These are phyloP conservation scores for Tragulus kanchil DNA, from an alignment of 2,113 vertebrate species.

Conservation along the genomic window DNA sequence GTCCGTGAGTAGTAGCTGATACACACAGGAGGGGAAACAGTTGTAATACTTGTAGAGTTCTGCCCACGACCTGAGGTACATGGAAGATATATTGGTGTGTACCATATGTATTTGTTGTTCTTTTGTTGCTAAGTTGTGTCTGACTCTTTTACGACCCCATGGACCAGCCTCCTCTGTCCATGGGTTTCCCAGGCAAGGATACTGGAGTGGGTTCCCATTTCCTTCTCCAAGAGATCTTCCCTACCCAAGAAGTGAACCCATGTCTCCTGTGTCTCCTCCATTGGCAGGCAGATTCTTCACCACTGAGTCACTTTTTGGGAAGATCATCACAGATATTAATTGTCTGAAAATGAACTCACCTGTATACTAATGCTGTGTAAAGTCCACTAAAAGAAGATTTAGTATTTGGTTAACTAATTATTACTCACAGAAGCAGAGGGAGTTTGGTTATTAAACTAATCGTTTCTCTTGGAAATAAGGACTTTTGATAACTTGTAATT, in stretches of 20 bases:
- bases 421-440: constrained; percentile 47
- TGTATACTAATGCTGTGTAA: neutral
- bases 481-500: constrained; percentile 68
- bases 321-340: neutral
- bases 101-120: neutral
- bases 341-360: constrained; percentile 48
- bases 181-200: neutral
- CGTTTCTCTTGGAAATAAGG: constrained; percentile 53
- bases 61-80: neutral
- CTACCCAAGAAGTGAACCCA: neutral
- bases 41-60: neutral
- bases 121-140: neutral
- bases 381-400: neutral
- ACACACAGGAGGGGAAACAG: neutral
- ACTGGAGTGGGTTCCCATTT: neutral
- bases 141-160: neutral
- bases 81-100: neutral
- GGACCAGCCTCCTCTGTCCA: neutral
- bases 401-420: constrained; percentile 64
- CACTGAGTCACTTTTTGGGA: neutral
- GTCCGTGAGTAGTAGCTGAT: neutral
- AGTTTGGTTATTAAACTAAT: constrained; percentile 60
- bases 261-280: neutral
- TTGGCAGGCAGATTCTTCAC: neutral
- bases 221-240: neutral